Conservation (phyloP, 2,113 vertebrate genomes). For the Ursus arctos region DNA sequence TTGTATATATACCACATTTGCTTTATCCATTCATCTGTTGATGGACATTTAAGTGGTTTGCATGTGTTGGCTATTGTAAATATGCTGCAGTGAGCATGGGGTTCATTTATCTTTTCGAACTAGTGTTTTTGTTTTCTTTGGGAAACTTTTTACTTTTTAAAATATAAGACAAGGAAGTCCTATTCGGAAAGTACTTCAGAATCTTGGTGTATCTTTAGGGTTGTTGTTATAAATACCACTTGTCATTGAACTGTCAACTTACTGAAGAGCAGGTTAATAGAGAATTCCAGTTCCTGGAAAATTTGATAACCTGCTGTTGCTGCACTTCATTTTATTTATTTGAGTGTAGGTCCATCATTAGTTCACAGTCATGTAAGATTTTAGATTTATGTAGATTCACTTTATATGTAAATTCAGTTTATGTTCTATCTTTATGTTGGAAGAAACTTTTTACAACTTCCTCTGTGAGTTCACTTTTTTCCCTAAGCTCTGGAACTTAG, state of each 20-base stretch:
- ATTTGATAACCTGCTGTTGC: background rate
- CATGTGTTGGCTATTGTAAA: background rate
- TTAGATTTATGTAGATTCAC: background rate
- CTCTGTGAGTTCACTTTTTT: background rate
- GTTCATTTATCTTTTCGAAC: background rate
- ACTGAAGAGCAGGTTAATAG: background rate
- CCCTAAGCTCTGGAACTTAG: background rate
- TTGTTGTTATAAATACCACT: slow-evolving; percentile 13
- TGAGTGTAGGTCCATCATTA: background rate
- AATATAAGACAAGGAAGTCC: background rate
- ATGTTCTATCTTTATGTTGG: background rate
- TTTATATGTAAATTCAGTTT: background rate
- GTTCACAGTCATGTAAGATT: slow-evolving; percentile 31
- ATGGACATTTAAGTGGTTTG: background rate
- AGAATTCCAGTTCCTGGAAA: background rate
- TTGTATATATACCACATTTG: background rate
- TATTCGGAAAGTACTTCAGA: background rate
- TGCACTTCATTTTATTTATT: background rate
- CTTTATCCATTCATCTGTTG: background rate
- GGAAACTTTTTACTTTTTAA: background rate
- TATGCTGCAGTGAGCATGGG: background rate
- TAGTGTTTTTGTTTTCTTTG: background rate
- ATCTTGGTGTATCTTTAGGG: background rate
- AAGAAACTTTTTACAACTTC: background rate
- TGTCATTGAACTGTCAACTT: background rate